A percentile compares a stretch with the other conserved stretches of the same genome.
These are phyloP conservation scores for Lumbricus terrestris DNA, from an alignment of 2,888 invertebrate genomes.

Conservation along the genomic window DNA sequence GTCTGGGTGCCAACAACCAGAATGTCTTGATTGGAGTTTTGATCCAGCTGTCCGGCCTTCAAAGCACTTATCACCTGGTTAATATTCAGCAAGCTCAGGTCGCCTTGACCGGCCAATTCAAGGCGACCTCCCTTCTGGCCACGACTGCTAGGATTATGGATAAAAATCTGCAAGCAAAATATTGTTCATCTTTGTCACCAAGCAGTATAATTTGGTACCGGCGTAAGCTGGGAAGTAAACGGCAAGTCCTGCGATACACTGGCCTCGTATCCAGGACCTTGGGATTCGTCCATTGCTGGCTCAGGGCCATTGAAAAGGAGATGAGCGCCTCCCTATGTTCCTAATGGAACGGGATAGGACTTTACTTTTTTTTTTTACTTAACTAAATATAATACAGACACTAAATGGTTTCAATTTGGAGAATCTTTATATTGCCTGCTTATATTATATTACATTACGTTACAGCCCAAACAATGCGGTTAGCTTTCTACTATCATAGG, in stretches of 20 bases:
- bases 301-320: no score
- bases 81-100: slow-evolving; percentile 70
- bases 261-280: no score
- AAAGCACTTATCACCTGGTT: slow-evolving; percentile 65
- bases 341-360: no score
- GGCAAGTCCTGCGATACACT: no score
- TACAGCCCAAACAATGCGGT: not conserved
- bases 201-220: no score
- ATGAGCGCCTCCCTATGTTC: no score
- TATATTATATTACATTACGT: not conserved
- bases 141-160: slow-evolving; percentile 78
- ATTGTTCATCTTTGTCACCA: no score
- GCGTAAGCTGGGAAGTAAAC: no score
- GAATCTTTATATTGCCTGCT: not conserved
- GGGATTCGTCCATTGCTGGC: no score
- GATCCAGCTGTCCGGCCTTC: slow-evolving; percentile 35
- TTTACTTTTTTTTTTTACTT: no score
- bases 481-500: not conserved
- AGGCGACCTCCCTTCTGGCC: slow-evolving; percentile 66
- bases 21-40: slow-evolving; percentile 65
- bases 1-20: slow-evolving; percentile 78
- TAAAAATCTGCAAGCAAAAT: slow-evolving; percentile 69
- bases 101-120: slow-evolving; percentile 63
- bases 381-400: not conserved
- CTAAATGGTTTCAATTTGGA: not conserved